phyloP scores from a whole-genome alignment of 2,888 invertebrate species.

The Matsumyia berberina region DNA sequence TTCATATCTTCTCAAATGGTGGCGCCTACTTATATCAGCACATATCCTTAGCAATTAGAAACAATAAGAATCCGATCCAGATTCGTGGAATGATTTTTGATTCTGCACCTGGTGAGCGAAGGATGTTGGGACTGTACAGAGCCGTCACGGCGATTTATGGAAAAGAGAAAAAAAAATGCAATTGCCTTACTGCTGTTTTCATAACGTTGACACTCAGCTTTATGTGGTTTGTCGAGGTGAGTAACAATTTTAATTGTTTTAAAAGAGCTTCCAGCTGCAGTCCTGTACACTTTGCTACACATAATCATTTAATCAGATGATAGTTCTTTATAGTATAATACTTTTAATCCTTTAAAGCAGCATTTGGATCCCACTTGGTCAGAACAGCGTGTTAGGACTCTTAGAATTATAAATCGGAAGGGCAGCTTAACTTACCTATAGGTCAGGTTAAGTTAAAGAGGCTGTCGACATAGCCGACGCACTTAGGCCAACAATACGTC shows the following conservation, averaged over 20 bases:
- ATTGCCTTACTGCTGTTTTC: conserved; percentile 86
- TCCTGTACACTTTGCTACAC: too few relatives aligned
- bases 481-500: too few relatives aligned
- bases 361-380: too few relatives aligned
- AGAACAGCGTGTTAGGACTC: too few relatives aligned
- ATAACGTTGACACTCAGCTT: conserved; percentile 85
- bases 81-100: conserved; percentile 88
- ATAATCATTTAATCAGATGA: too few relatives aligned
- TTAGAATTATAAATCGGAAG: too few relatives aligned
- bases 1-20: conserved; percentile 92
- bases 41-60: conserved; percentile 87
- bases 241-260: conserved; percentile 18
- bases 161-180: conserved; percentile 85
- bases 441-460: too few relatives aligned
- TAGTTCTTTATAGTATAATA: too few relatives aligned
- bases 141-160: conserved; percentile 88
- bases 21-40: conserved; percentile 89
- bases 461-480: too few relatives aligned
- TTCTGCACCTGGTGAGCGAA: conserved; percentile 88
- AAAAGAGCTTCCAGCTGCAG: too few relatives aligned
- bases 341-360: too few relatives aligned
- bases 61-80: conserved; percentile 85
- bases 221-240: conserved; percentile 87
- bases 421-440: too few relatives aligned
- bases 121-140: conserved; percentile 85